These are phyloP conservation scores for Ichneumoninae sp. DNA, from an alignment of 2,888 invertebrate genomes.

Conservation along the genomic window DNA sequence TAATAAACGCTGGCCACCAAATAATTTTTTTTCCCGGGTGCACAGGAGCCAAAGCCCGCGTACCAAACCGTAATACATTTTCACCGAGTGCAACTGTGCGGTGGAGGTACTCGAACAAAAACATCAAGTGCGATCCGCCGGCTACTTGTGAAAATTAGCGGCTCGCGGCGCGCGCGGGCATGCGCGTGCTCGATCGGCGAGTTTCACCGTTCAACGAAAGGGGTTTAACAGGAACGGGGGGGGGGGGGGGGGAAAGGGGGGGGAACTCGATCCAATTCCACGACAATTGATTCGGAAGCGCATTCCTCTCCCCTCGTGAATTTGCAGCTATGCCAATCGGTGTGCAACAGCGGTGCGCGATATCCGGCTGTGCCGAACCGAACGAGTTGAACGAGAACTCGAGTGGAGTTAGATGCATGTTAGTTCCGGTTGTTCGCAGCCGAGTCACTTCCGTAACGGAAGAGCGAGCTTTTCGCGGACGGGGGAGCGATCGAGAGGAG, in stretches of 20 bases:
- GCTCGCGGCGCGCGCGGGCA: conserved; percentile 2
- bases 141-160: conserved; percentile 25
- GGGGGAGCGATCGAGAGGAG: conserved; percentile 9
- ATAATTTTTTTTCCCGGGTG: too few species aligned
- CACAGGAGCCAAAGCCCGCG: not conserved
- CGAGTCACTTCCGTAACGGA: conserved; percentile 60
- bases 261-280: conserved; percentile 59
- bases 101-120: conserved; percentile 8
- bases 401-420: conserved; percentile 57
- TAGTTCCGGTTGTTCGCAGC: conserved; percentile 60
- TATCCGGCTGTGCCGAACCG: conserved; percentile 9
- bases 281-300: conserved; percentile 65
- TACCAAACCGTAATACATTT: not conserved
- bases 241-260: conserved; percentile 35
- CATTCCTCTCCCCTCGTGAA: conserved; percentile 47
- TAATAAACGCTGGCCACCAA: too few species aligned
- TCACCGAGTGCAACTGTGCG: not conserved
- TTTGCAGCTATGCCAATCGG: not conserved
- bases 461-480: conserved; percentile 39
- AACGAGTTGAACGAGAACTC: conserved; percentile 50
- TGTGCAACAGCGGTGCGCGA: conserved; percentile 15
- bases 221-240: conserved; percentile 29
- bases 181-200: conserved; percentile 21
- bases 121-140: conserved; percentile 6
- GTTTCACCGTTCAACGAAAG: conserved; percentile 40